phyloP scores from a whole-genome alignment of 2,113 vertebrate species.

The Nesoenas mayeri region DNA sequence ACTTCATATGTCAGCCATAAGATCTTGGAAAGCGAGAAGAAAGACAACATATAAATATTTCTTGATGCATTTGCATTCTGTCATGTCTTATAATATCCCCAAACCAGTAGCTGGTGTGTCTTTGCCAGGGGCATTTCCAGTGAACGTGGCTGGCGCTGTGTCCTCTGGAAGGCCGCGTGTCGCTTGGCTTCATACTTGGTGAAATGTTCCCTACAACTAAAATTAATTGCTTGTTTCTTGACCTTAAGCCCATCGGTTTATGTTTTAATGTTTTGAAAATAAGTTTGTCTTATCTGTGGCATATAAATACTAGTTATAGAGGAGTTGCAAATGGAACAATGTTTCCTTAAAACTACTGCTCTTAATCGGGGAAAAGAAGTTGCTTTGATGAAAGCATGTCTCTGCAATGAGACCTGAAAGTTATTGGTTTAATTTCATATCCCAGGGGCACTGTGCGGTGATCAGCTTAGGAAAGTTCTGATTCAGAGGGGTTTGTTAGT shows the following conservation, averaged over 20 bases:
- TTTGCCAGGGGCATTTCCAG: neutral
- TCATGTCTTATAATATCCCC: neutral
- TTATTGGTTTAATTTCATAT: conserved; percentile 25
- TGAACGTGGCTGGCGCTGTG: neutral
- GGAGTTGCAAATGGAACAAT: neutral
- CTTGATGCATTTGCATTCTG: neutral
- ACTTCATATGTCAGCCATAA: neutral
- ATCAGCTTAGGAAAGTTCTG: neutral
- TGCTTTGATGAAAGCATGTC: neutral
- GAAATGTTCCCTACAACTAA: neutral
- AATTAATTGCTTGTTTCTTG: neutral
- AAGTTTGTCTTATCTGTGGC: neutral
- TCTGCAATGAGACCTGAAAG: neutral
- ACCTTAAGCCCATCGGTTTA: neutral
- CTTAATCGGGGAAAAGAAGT: neutral
- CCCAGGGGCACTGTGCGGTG: neutral
- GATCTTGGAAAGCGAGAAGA: neutral
- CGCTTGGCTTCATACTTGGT: neutral
- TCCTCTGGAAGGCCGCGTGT: neutral
- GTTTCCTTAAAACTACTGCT: neutral
- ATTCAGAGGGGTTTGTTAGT: conserved; percentile 36
- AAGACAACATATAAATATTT: neutral
- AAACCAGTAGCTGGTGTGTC: neutral
- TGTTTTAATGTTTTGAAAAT: neutral
- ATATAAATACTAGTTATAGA: neutral